Percentiles rank a stretch among this genome's conserved stretches.
phyloP scores from a whole-genome alignment of 2,888 invertebrate genomes.

The Euproctis similis region DNA sequence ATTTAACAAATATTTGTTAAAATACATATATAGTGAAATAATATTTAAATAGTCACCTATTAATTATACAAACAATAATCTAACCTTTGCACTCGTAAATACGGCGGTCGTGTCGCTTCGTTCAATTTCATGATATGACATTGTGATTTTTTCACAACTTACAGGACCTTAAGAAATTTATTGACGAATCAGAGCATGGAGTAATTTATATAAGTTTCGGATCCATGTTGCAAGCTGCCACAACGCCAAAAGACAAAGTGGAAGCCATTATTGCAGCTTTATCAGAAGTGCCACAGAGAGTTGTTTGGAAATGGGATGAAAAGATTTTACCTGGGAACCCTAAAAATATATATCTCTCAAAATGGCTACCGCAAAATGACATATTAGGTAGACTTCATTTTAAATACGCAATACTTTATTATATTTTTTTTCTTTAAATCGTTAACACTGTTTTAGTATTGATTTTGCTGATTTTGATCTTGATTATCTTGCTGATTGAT shows the following conservation, averaged over 20 bases:
- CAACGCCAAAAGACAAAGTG: constrained; percentile 76
- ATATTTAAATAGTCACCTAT: too few relatives aligned
- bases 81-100: not conserved
- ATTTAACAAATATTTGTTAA: too few relatives aligned
- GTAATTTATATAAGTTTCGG: constrained; percentile 86
- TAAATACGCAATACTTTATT: too few relatives aligned
- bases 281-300: constrained; percentile 77
- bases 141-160: constrained; percentile 19
- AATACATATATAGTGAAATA: too few relatives aligned
- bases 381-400: constrained; percentile 78
- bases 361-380: constrained; percentile 83
- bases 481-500: too few relatives aligned
- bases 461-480: too few relatives aligned
- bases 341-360: constrained; percentile 74
- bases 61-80: too few relatives aligned
- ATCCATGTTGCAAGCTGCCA: constrained; percentile 80
- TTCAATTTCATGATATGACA: not conserved
- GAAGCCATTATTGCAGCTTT: constrained; percentile 78
- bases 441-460: too few relatives aligned
- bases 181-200: constrained; percentile 79
- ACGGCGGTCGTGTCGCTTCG: not conserved
- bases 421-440: too few relatives aligned
- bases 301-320: constrained; percentile 86
- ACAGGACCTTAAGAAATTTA: constrained; percentile 77
- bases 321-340: constrained; percentile 74